Percentiles rank a stretch among this genome's conserved stretches.
Conservation (phyloP, 2,888 invertebrate genomes). For the Isotomurus palustris region DNA sequence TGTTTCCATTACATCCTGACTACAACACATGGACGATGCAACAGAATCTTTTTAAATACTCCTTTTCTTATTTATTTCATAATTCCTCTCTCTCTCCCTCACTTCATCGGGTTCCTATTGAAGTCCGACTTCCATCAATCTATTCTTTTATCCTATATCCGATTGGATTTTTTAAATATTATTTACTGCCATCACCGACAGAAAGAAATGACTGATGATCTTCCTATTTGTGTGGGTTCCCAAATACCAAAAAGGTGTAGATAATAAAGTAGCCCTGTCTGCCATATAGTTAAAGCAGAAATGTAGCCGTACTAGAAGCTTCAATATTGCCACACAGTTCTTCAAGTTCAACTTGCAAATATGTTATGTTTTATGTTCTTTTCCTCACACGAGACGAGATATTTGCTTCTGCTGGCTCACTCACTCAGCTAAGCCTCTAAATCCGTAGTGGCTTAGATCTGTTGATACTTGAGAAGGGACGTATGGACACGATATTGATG, state of each 20-base stretch:
- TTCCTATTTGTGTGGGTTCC: too few relatives aligned
- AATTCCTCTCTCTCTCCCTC: neutral
- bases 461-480: neutral
- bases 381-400: too few relatives aligned
- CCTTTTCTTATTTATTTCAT: slow-evolving; percentile 11
- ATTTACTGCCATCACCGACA: slow-evolving; percentile 2
- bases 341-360: too few relatives aligned
- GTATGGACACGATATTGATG: slow-evolving; percentile 6
- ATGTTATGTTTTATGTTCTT: too few relatives aligned
- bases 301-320: too few relatives aligned
- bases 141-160: neutral
- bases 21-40: slow-evolving; percentile 32
- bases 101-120: neutral
- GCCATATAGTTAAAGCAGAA: too few relatives aligned
- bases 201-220: slow-evolving; percentile 7
- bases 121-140: neutral
- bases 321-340: too few relatives aligned
- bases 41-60: slow-evolving; percentile 23
- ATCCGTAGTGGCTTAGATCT: neutral
- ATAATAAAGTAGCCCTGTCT: too few relatives aligned
- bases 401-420: neutral
- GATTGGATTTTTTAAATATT: slow-evolving; percentile 5
- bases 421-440: neutral
- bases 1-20: slow-evolving; percentile 37
- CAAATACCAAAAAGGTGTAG: slow-evolving; percentile 6